Percentiles rank a stretch among this genome's conserved stretches.
phyloP scores from a whole-genome alignment of 1,140 invertebrate genomes.

The Pogonognathellus flavescens region DNA sequence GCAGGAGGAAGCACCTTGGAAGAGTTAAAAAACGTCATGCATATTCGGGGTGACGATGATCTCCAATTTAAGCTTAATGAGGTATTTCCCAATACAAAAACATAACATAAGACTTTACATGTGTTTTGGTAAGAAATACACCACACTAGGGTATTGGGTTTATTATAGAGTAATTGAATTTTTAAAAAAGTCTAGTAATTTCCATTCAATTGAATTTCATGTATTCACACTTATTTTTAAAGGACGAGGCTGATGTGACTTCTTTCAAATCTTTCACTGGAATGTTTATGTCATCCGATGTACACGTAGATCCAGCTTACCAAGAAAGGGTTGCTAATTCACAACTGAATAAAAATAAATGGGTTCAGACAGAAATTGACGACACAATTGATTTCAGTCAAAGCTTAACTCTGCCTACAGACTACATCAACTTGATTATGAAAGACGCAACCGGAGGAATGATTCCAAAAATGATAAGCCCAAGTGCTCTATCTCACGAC shows the following conservation, averaged over 20 bases:
- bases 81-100: neutral
- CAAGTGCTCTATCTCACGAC: neutral
- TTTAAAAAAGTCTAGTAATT: too few relatives aligned
- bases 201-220: too few relatives aligned
- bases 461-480: neutral
- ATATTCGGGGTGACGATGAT: neutral
- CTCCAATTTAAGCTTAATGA: neutral
- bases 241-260: neutral
- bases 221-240: neutral
- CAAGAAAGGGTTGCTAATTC: neutral
- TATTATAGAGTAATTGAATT: too few relatives aligned
- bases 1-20: neutral
- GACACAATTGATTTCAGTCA: neutral
- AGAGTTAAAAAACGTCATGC: constrained; percentile 1
- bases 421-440: neutral
- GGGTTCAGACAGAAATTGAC: neutral
- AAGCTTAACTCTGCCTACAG: neutral
- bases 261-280: neutral
- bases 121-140: too few relatives aligned
- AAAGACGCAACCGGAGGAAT: neutral
- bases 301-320: neutral
- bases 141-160: too few relatives aligned
- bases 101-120: too few relatives aligned
- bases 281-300: neutral
- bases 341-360: neutral